Base-by-base conservation (phyloP, 2,888 invertebrate species). In the Drosophila bunnanda region DNA sequence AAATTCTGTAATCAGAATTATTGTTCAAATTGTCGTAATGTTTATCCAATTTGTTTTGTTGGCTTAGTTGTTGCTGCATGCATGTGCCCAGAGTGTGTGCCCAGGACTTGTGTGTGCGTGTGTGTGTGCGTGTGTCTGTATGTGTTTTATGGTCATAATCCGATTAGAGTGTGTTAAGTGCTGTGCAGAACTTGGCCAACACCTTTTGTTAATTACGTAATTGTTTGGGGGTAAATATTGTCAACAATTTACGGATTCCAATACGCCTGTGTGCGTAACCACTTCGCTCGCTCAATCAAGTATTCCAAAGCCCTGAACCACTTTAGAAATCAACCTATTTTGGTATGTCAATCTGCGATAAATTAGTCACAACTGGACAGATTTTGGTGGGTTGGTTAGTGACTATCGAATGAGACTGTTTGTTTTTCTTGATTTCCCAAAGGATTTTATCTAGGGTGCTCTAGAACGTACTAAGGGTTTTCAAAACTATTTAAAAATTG, bases 11-110 rank as follows among this genome's bases (percentile, higher is more conserved):
- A 77, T 75, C 79, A 77, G 79, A 81, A 81, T 82, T 84, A 81
- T 84, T 84, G 87, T 81, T 83, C 84, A 78, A 75, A 83, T 82
- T 82, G 82, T 80, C 75, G 81, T 83, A 71, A 78, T 83, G 87
- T 83, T 86, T 86, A 75, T 79, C 81, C 81, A 83, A 75, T 82
- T 83, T 81, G 87, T 82, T 73, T 50, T 65, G 75, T 83, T 69
- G 75, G 75, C 41, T 71, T 71, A 56, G 48, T 70, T 72, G 58
- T 28, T 64, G 50, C 15, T 46, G 61, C 54, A 5, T 22, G 48
- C 25, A 25, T 54, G 48, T 32, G 55, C 25, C 25, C 3, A 41
- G 34, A 46, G 25, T 46, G 60, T 28, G 62, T 52, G 55, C 34
- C 17, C 28, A 58, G 59, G 46, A 69, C 68, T 70, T 22, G 46